Base-by-base conservation (phyloP, 2,888 invertebrate genomes). In the Aplocera efformata region DNA sequence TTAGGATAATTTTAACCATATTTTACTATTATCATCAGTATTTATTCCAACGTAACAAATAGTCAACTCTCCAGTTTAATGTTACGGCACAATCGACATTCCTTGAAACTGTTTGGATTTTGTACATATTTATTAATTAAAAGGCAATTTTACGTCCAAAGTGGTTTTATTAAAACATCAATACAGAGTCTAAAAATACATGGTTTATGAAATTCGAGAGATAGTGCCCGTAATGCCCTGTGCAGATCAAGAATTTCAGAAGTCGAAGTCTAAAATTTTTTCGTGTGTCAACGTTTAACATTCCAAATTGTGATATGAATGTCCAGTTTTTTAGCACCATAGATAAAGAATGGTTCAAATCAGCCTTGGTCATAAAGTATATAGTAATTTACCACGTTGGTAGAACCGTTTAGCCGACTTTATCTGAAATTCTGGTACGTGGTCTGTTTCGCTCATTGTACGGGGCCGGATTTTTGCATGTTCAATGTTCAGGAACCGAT, bases 141-240 rank as follows among this genome's bases (percentile, higher is more conserved):
- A 77, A 74, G 58, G 56, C 67, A 77, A 73, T 75, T 75, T 75
- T 77, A 67, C 60, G 67, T 74, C 71, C 53, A 47, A 53, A 56
- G 55, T 56, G 42, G 32, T 47, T 75, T 74, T 69, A 71, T 72
- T 70, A 53, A 63, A 67, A 73, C 57, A 63, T 57, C 41, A 63
- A 71, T 65, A 68, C 56, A 49, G 62, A 43, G 72, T 59, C 60
- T 71, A 78, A 30, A 79, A 76, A 77, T 76, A 80, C 67, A 69
- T 42, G 49, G 45, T 45, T 57, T 49, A 56, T 54, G 46, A 67
- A 75, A 80, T 78, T 80, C 71, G 73, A 79, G 73, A 79, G 72
- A 66, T 27, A 17, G 10, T 32, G 22, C 22, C 7, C 7, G 6
- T 2, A 5, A 22, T 21, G 8, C 11, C 10, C 17, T 17, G 23